Conservation (phyloP, 2,797 vertebrate genomes). For the Myripristis jacobus region DNA sequence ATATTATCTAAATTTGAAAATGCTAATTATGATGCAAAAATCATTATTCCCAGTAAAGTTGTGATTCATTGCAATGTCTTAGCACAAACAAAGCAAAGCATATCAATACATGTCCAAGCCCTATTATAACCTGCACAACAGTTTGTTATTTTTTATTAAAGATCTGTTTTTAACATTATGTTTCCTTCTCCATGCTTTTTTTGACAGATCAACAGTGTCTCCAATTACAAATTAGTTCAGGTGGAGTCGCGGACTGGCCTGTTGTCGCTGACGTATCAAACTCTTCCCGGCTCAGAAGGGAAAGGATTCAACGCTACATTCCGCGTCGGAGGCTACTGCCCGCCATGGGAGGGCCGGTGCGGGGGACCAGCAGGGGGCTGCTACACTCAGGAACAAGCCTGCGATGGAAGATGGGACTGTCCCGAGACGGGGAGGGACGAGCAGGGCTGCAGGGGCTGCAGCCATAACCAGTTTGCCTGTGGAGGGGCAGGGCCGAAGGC, state of each 20-base stretch:
- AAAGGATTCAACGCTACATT: conserved; percentile 92
- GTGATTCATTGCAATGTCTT: too few species aligned
- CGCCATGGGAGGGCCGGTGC: conserved; percentile 90
- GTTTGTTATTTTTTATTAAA: not conserved
- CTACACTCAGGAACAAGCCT: conserved; percentile 86
- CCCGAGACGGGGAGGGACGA: conserved; percentile 88
- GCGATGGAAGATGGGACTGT: conserved; percentile 92
- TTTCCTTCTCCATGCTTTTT: conserved; percentile 19
- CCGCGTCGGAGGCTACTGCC: conserved; percentile 89
- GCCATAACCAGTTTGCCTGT: conserved; percentile 83
- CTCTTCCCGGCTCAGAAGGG: conserved; percentile 71
- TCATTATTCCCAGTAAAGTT: too few species aligned
- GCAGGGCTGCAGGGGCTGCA: conserved; percentile 86
- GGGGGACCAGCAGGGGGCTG: conserved; percentile 86
- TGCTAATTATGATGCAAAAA: too few species aligned
- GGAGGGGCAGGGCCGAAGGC: conserved; percentile 71
- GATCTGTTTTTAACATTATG: not conserved
- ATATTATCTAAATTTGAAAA: too few species aligned
- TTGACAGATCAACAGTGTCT: conserved; percentile 84
- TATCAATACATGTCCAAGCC: too few species aligned
- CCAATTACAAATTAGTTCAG: conserved; percentile 86
- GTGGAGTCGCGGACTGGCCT: conserved; percentile 89
- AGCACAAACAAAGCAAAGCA: too few species aligned
- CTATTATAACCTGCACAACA: too few species aligned
- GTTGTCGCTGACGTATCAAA: conserved; percentile 83